Evolutionary conservation across 1,140 invertebrate genomes (phyloP).

Genomic region (Microplitis mediator): DNA sequence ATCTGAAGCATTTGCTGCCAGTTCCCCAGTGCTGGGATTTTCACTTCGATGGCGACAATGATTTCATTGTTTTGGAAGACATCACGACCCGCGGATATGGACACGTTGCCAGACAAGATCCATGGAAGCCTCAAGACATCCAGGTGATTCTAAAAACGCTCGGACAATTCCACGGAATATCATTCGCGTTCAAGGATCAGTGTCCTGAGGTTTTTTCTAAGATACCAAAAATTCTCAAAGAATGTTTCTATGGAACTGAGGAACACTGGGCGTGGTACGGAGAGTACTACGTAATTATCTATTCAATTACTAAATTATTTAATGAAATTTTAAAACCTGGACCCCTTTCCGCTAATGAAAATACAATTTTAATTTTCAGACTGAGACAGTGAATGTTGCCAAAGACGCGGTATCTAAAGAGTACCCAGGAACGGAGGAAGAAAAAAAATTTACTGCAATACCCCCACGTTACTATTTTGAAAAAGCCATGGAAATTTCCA

Average conservation of each 20-base stretch:
- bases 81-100: constrained; percentile 63
- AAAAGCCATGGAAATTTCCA: constrained; percentile 42
- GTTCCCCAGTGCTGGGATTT: constrained; percentile 62
- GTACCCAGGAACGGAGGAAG: constrained; percentile 65
- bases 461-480: constrained; percentile 39
- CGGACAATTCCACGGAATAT: constrained; percentile 72
- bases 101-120: constrained; percentile 60
- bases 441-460: constrained; percentile 59
- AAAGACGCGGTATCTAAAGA: constrained; percentile 70
- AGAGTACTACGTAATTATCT: constrained; percentile 61
- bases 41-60: constrained; percentile 67
- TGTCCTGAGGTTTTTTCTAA: constrained; percentile 64
- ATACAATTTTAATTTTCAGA: too few species aligned
- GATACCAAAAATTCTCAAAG: constrained; percentile 50
- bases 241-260: constrained; percentile 67
- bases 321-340: too few species aligned
- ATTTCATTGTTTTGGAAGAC: constrained; percentile 72
- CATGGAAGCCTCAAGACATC: constrained; percentile 62
- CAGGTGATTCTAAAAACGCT: constrained; percentile 65
- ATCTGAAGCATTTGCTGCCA: constrained; percentile 33
- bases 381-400: constrained; percentile 57
- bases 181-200: constrained; percentile 71
- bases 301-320: background rate
- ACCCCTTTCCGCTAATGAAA: too few species aligned
- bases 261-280: constrained; percentile 69